Conservation (phyloP, 2,113 vertebrate genomes). For the Entomyzon cyanotis region DNA sequence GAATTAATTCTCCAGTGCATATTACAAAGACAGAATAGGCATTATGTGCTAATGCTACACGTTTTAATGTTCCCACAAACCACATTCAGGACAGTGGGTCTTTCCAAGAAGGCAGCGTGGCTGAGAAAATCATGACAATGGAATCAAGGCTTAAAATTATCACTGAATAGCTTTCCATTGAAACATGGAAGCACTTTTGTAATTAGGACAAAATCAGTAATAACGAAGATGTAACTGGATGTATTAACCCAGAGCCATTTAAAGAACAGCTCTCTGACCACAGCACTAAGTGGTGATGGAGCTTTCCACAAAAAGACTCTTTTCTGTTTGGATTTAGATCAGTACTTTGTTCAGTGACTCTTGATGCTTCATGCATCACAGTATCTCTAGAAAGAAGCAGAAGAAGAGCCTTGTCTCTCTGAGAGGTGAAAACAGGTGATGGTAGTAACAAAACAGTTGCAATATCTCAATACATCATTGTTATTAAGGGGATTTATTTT, state of each 20-base stretch:
- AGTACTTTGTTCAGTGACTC: not conserved
- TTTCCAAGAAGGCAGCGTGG: not conserved
- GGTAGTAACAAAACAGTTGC: not conserved
- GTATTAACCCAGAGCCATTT: not conserved
- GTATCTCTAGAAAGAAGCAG: not conserved
- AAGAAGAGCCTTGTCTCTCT: not conserved
- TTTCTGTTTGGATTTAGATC: not conserved
- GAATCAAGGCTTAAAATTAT: not conserved
- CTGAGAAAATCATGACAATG: not conserved
- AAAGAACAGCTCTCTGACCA: not conserved
- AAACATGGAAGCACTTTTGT: not conserved
- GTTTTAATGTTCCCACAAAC: not conserved
- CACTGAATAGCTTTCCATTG: not conserved
- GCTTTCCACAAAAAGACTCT: not conserved
- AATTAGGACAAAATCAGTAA: not conserved
- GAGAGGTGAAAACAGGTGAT: not conserved
- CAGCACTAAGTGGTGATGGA: not conserved
- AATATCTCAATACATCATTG: not conserved
- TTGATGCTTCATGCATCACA: not conserved
- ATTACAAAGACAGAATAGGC: not conserved
- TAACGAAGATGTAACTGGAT: not conserved
- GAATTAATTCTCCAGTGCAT: not conserved
- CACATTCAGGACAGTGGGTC: not conserved
- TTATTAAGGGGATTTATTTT: not conserved
- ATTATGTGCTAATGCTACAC: not conserved